Conservation (phyloP, 2,888 invertebrate genomes). For the Proisotoma minuta region DNA sequence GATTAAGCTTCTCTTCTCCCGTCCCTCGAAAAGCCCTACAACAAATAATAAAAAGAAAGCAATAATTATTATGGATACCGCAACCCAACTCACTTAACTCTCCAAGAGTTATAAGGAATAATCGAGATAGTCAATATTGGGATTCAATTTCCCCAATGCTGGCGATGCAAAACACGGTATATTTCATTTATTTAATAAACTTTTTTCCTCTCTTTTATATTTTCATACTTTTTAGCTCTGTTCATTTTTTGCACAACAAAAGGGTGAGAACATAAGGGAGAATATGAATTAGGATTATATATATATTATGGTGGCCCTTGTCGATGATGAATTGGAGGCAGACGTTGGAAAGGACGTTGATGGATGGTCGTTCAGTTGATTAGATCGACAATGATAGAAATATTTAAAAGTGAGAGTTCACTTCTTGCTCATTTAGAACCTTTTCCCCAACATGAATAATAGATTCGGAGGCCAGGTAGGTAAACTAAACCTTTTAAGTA, state of each 20-base stretch:
- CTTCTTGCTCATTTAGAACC: neutral
- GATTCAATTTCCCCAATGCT: too few relatives aligned
- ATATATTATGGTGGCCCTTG: neutral
- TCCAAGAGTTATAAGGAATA: too few relatives aligned
- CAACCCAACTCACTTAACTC: too few relatives aligned
- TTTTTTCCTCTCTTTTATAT: too few relatives aligned
- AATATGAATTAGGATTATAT: neutral
- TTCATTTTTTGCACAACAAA: neutral
- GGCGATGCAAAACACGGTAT: too few relatives aligned
- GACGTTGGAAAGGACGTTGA: constrained; percentile 16
- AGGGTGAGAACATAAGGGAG: constrained; percentile 1
- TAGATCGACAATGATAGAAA: constrained; percentile 21
- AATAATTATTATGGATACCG: too few relatives aligned
- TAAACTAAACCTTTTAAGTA: too few relatives aligned
- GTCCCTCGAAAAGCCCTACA: constrained; percentile 36
- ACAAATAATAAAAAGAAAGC: too few relatives aligned
- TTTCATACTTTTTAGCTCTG: too few relatives aligned
- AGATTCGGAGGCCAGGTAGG: too few relatives aligned
- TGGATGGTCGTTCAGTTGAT: constrained; percentile 15
- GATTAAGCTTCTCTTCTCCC: constrained; percentile 34
- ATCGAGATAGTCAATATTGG: too few relatives aligned
- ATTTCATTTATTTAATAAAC: too few relatives aligned
- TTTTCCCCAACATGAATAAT: neutral
- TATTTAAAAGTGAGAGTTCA: neutral
- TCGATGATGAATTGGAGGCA: constrained; percentile 17